phyloP scores from a whole-genome alignment of 2,113 vertebrate species.

The Aspiorhynchus laticeps region DNA sequence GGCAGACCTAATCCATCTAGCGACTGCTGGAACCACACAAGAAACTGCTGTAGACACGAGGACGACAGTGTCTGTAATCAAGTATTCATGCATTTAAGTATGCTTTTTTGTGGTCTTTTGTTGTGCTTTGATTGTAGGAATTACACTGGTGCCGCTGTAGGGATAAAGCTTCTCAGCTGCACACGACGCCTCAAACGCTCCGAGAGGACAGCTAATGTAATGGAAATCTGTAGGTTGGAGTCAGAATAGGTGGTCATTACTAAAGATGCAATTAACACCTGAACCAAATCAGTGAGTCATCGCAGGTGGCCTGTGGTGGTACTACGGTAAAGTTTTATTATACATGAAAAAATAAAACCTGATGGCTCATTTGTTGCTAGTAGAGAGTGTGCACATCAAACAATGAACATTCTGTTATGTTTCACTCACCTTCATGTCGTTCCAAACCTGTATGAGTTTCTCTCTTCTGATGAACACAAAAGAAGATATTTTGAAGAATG shows the following conservation, averaged over 20 bases:
- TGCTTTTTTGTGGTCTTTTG: conserved; percentile 30
- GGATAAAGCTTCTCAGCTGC: conserved; percentile 1
- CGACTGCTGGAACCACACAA: neutral
- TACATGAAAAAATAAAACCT: neutral
- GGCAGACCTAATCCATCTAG: conserved; percentile 9
- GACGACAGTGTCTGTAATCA: neutral
- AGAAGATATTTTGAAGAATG: too few relatives aligned
- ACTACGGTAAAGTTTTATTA: neutral
- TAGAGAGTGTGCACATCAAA: neutral
- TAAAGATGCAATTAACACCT: conserved; percentile 52
- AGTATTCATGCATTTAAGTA: conserved; percentile 29
- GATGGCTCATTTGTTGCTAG: neutral
- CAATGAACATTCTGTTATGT: neutral
- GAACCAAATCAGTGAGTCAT: conserved; percentile 30
- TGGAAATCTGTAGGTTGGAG: conserved; percentile 38
- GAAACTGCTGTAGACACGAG: neutral
- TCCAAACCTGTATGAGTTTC: too few relatives aligned
- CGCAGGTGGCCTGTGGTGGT: conserved; percentile 22
- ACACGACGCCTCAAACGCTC: neutral
- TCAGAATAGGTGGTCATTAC: conserved; percentile 24
- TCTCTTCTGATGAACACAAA: too few relatives aligned
- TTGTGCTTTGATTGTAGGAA: conserved; percentile 37
- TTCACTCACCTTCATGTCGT: neutral
- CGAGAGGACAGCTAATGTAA: conserved; percentile 27
- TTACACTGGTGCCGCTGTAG: neutral